Conservation (phyloP, 2,888 invertebrate species). For the Apamea monoglypha region DNA sequence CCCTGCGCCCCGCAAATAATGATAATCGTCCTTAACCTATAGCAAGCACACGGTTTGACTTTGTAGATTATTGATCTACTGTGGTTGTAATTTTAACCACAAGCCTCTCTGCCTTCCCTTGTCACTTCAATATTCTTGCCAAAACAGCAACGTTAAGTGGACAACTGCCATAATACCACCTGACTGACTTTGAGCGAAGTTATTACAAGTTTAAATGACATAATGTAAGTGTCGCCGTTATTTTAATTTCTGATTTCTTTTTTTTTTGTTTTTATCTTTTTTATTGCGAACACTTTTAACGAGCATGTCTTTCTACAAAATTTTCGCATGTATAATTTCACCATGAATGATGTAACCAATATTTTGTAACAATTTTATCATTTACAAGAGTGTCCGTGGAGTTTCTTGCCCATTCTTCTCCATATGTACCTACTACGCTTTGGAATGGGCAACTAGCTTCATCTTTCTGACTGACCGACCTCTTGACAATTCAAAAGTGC, state of each 20-base stretch:
- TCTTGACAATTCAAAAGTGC: not conserved
- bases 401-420: not conserved
- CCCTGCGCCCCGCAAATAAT: not conserved
- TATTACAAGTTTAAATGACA: conserved; percentile 57
- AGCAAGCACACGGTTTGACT: too few species aligned
- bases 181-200: conserved; percentile 42
- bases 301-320: not conserved
- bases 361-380: not conserved
- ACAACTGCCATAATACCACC: conserved; percentile 39
- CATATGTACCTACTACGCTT: not conserved
- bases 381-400: not conserved
- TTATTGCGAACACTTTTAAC: not conserved
- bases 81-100: not conserved
- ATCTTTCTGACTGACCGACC: not conserved
- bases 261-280: not conserved
- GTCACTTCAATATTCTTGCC: conserved; percentile 1
- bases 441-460: not conserved
- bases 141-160: conserved; percentile 32
- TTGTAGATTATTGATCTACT: too few species aligned
- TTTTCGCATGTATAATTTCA: not conserved
- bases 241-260: not conserved
- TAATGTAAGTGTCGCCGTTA: not conserved
- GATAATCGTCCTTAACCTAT: not conserved
- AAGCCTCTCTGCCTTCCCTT: not conserved
- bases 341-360: not conserved